Evolutionary conservation across 2,797 vertebrate genomes (phyloP).

Genomic region (Lutjanus campechanus): DNA sequence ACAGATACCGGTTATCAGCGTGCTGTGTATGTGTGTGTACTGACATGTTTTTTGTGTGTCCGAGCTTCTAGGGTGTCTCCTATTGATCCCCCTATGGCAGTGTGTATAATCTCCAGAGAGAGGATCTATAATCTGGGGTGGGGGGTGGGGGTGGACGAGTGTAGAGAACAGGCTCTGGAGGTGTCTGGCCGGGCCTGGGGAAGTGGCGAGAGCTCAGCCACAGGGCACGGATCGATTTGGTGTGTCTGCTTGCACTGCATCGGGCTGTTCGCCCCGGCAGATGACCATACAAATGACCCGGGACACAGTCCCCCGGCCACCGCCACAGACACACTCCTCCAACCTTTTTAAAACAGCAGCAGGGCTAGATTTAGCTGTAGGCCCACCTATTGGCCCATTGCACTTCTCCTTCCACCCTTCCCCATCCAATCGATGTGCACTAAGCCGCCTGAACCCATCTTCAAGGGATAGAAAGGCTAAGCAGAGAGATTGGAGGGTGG

Average conservation of each 20-base stretch:
- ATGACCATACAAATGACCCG: slow-evolving; percentile 64
- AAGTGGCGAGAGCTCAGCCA: slow-evolving; percentile 74
- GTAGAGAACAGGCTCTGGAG: slow-evolving; percentile 72
- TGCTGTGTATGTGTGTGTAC: slow-evolving; percentile 18
- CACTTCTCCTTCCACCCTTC: slow-evolving; percentile 57
- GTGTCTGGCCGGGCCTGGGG: slow-evolving; percentile 68
- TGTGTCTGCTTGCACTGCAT: slow-evolving; percentile 63
- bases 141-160: slow-evolving; percentile 28
- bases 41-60: slow-evolving; percentile 30
- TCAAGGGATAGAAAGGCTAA: slow-evolving; percentile 73
- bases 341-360: slow-evolving; percentile 60
- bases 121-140: slow-evolving; percentile 76
- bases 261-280: slow-evolving; percentile 59
- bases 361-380: slow-evolving; percentile 58
- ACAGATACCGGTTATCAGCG: slow-evolving; percentile 36
- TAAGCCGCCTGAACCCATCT: slow-evolving; percentile 75
- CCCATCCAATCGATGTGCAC: slow-evolving; percentile 75
- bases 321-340: slow-evolving; percentile 46
- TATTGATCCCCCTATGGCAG: slow-evolving; percentile 79
- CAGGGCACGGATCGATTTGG: slow-evolving; percentile 79
- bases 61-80: slow-evolving; percentile 66
- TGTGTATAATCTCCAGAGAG: slow-evolving; percentile 82
- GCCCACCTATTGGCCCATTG: slow-evolving; percentile 58
- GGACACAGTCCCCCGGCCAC: slow-evolving; percentile 51
- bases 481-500: slow-evolving; percentile 60